These are phyloP conservation scores for Trichonephila clavipes DNA, from an alignment of 1,140 invertebrate species.

Conservation along the genomic window DNA sequence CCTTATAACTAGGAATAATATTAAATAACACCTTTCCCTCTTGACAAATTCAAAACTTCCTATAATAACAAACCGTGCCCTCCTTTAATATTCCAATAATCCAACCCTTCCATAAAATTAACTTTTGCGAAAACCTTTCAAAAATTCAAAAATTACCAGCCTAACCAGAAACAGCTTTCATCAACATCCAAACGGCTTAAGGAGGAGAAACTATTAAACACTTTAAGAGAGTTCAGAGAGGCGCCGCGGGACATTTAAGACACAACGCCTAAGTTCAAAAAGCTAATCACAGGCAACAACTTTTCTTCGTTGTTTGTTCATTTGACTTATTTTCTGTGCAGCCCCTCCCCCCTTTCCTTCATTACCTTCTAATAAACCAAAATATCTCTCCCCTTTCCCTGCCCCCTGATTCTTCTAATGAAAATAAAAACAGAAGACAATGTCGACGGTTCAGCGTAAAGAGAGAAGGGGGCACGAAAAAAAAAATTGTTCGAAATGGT, in stretches of 20 bases:
- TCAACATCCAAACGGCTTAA: conserved; percentile 3
- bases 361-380: conserved; percentile 76
- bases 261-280: conserved; percentile 65
- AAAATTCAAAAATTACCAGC: background rate
- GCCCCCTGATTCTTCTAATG: conserved; percentile 22
- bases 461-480: background rate
- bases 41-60: background rate
- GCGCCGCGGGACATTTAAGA: conserved; percentile 41
- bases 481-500: conserved; percentile 60
- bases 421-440: conserved; percentile 72
- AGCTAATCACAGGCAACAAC: conserved; percentile 69
- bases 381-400: conserved; percentile 10
- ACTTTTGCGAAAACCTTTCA: background rate
- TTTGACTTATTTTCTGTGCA: conserved; percentile 59
- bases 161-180: conserved; percentile 36
- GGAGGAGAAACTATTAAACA: conserved; percentile 36
- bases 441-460: conserved; percentile 34
- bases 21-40: background rate
- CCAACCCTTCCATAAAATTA: conserved; percentile 12
- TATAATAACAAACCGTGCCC: background rate
- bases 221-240: conserved; percentile 17
- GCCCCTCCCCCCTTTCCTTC: conserved; percentile 9
- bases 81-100: conserved; percentile 43
- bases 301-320: conserved; percentile 68
- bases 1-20: background rate